phyloP scores from a whole-genome alignment of 2,888 invertebrate species.

The Ophioninae sp. region DNA sequence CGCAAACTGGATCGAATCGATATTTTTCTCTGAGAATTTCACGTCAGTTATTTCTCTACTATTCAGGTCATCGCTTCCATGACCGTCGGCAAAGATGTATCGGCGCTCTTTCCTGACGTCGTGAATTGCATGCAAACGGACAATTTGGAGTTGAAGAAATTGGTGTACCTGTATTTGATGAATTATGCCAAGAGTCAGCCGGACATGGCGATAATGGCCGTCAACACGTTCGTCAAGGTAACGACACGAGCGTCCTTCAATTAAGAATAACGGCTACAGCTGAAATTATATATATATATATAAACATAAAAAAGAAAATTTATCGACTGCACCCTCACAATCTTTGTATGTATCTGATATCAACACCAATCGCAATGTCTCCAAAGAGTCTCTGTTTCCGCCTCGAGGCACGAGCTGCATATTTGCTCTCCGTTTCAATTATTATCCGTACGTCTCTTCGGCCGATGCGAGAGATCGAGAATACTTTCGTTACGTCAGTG shows the following conservation, averaged over 20 bases:
- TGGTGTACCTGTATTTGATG: slow-evolving; percentile 99
- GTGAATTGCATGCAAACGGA: slow-evolving; percentile 99
- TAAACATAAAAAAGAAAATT: slow-evolving; percentile 51
- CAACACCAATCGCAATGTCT: slow-evolving; percentile 71
- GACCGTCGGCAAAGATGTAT: slow-evolving; percentile 99
- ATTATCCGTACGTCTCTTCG: background rate
- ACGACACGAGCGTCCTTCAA: slow-evolving; percentile 66
- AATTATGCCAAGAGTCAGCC: slow-evolving; percentile 99
- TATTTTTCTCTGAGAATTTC: background rate
- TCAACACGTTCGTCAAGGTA: slow-evolving; percentile 99
- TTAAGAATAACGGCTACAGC: slow-evolving; percentile 55
- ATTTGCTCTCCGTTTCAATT: slow-evolving; percentile 41
- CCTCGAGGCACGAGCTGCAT: slow-evolving; percentile 75
- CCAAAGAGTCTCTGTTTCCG: slow-evolving; percentile 71
- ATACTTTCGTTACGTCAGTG: background rate
- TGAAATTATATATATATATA: slow-evolving; percentile 57
- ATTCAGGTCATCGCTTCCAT: slow-evolving; percentile 98
- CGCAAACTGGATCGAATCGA: background rate
- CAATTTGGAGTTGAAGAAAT: slow-evolving; percentile 98
- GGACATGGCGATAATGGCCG: slow-evolving; percentile 99
- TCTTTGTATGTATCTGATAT: slow-evolving; percentile 65
- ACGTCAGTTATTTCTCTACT: background rate
- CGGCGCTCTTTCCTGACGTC: slow-evolving; percentile 98
- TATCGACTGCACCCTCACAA: slow-evolving; percentile 66
- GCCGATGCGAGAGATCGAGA: background rate